phyloP scores from a whole-genome alignment of 2,113 vertebrate genomes.

The Aviceda subcristata region DNA sequence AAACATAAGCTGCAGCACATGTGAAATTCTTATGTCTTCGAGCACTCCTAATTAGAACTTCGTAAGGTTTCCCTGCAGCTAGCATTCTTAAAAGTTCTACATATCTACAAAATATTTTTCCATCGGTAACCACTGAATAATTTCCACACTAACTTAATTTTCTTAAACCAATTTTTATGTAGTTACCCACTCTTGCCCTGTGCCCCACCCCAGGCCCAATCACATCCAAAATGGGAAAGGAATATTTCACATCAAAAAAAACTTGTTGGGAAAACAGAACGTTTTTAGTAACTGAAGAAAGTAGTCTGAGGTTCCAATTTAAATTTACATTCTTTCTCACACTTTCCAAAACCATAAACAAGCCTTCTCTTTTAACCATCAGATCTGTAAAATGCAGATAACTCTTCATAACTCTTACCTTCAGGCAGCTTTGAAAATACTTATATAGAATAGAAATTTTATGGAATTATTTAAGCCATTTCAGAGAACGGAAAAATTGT shows the following conservation, averaged over 20 bases:
- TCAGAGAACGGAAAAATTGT: background rate
- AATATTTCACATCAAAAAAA: background rate
- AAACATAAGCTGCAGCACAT: background rate
- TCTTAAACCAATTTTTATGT: background rate
- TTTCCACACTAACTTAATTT: background rate
- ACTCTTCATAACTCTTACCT: background rate
- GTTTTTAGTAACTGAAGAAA: background rate
- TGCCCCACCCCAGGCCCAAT: rapidly evolving
- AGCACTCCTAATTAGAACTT: background rate
- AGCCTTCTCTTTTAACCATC: background rate
- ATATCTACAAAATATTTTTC: background rate
- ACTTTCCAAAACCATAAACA: background rate
- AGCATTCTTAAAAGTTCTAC: background rate
- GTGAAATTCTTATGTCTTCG: background rate
- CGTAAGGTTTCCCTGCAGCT: background rate
- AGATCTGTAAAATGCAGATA: background rate
- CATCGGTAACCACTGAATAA: background rate
- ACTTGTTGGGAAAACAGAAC: background rate
- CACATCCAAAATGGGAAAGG: rapidly evolving
- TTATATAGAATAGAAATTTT: background rate
- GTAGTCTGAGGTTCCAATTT: too few relatives aligned
- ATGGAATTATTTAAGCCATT: background rate
- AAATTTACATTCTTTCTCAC: background rate
- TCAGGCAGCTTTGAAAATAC: background rate
- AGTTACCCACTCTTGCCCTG: background rate